phyloP scores from a whole-genome alignment of 1,140 invertebrate genomes.

The Eriocheir sinensis region DNA sequence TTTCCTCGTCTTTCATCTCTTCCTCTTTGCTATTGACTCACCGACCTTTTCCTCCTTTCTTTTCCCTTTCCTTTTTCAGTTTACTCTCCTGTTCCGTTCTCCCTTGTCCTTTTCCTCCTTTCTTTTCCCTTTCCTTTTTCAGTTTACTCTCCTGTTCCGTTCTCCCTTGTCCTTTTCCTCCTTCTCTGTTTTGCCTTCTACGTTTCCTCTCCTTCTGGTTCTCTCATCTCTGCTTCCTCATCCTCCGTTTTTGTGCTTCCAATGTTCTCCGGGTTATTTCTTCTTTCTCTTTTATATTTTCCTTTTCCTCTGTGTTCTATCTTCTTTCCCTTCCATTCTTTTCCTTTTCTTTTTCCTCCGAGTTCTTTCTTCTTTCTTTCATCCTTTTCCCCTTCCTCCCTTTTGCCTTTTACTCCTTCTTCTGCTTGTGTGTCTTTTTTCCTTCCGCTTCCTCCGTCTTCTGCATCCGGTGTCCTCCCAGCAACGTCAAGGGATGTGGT shows the following conservation, averaged over 20 bases:
- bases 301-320: background rate
- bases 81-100: background rate
- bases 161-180: background rate
- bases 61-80: background rate
- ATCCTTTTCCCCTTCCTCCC: background rate
- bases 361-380: background rate
- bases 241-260: no score
- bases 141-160: background rate
- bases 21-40: no score
- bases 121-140: no score
- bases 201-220: no score
- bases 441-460: no score
- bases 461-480: no score
- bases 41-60: no score
- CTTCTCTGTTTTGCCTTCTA: background rate
- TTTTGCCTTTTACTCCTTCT: background rate
- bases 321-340: background rate
- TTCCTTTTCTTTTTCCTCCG: background rate
- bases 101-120: no score
- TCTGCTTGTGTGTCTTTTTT: background rate
- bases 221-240: no score
- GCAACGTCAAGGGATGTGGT: background rate
- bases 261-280: no score
- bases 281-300: no score
- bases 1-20: no score